Base-by-base conservation (phyloP, 2,797 vertebrate species). In the Chelonia mydas region DNA sequence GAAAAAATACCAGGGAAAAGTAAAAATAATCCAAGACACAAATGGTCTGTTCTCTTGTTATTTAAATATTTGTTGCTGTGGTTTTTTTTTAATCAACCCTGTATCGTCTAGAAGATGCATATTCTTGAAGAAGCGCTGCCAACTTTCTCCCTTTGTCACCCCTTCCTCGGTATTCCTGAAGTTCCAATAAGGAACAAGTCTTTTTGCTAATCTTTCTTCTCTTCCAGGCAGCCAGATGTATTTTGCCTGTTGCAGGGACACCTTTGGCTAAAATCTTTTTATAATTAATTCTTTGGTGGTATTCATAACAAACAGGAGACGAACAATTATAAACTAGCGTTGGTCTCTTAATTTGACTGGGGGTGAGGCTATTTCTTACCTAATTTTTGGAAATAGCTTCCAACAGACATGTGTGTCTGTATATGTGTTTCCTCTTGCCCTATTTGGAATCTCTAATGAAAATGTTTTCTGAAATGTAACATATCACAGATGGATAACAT, bases 381-480 rank as follows among this genome's bases (percentile, higher is more conserved):
- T 74, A 45, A 45, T 25, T 74, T 74, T 74, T 41, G 45, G 25
- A 77, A 77, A 49, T 47, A 31, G 27, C 13, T 77, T 28, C 45
- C 27, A 77, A 27, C 41, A 47, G 72, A 76, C 4, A 19, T 53
- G 12, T 16, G 27, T 83, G 45, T 86, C 93, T 93, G 76, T 91
- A 83, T 41, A 90, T 53, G 84, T 50, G 90, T 92, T 93, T 59
- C 90, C 83, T 93, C 1, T 2, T n/a, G 89, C 83, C 55, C 92
- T 50, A 81, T 84, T 88, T 94, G 79, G 68, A 7, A 89, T 94
- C 92, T 94, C 90, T 90, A 76, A 55, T 86, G 5, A 3, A 86
- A 94, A 68, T 94, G 85, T 94, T 97, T 96, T 89, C 93, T 95
- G 87, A 97, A 87, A 94, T 97, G 90, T 57, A 76, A 81, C 81